These are phyloP conservation scores for Oreochromis aureus DNA, from an alignment of 2,113 vertebrate species.

Conservation along the genomic window DNA sequence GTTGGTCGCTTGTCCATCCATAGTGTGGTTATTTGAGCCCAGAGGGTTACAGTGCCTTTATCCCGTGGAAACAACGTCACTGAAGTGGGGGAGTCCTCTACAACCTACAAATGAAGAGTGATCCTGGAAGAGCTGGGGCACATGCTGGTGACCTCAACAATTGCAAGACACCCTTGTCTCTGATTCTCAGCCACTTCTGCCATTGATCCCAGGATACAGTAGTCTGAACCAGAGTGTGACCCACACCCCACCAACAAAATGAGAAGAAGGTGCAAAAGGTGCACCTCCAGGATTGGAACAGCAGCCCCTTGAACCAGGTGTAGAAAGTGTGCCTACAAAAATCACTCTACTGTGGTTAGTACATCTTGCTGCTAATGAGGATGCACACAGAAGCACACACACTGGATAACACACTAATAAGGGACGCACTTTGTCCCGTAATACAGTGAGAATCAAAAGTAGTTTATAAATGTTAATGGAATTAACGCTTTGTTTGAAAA, in stretches of 20 bases:
- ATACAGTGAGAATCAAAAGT: no score
- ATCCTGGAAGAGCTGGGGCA: rapidly evolving
- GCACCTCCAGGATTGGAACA: not conserved
- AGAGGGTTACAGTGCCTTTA: no score
- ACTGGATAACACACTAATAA: no score
- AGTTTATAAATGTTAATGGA: no score
- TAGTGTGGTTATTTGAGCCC: no score
- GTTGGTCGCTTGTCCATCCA: no score
- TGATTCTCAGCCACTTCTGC: not conserved
- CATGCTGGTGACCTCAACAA: rapidly evolving
- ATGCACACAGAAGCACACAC: no score
- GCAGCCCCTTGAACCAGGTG: not conserved
- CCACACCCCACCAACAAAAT: not conserved
- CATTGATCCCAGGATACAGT: not conserved
- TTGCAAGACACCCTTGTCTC: not conserved
- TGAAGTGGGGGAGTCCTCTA: rapidly evolving
- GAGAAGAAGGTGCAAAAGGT: not conserved
- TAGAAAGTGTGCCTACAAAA: no score
- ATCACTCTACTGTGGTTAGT: no score
- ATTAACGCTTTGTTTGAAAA: no score
- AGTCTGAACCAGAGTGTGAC: not conserved
- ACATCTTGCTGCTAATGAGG: no score
- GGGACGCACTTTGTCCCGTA: no score
- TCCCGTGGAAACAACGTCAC: not conserved
- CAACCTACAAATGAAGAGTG: not conserved